Conservation (phyloP, 2,113 vertebrate genomes). For the Macrotis lagotis region DNA sequence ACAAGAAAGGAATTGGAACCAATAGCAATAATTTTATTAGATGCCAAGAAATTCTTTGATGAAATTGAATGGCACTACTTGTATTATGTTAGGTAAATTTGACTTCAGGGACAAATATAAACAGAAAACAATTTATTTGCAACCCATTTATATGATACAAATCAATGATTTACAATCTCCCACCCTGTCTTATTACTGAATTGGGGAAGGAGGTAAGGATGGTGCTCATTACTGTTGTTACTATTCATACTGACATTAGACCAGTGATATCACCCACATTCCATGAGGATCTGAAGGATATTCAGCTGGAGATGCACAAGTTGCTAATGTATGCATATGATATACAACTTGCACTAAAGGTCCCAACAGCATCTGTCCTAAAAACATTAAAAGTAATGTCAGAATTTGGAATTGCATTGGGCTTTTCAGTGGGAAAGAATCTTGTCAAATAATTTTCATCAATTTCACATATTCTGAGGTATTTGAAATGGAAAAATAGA, state of each 20-base stretch:
- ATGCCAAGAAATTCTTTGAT: conserved; percentile 56
- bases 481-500: conserved; percentile 71
- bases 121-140: conserved; percentile 69
- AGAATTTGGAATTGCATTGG: conserved; percentile 73
- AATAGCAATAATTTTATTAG: conserved; percentile 52
- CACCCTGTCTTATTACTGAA: conserved; percentile 49
- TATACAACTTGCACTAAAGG: conserved; percentile 48
- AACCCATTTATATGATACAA: conserved; percentile 57
- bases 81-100: conserved; percentile 65
- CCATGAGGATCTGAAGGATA: conserved; percentile 33
- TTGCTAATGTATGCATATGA: conserved; percentile 70
- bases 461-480: conserved; percentile 68
- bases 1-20: conserved; percentile 50
- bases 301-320: conserved; percentile 52
- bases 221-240: conserved; percentile 25
- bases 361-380: conserved; percentile 65
- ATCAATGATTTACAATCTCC: conserved; percentile 57
- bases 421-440: conserved; percentile 64
- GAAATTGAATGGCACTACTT: conserved; percentile 50
- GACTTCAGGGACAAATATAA: conserved; percentile 65
- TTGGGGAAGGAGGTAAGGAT: conserved; percentile 34
- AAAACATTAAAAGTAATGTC: conserved; percentile 72
- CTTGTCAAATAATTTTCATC: conserved; percentile 68
- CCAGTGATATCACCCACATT: conserved; percentile 48
- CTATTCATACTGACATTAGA: conserved; percentile 43